phyloP scores from a whole-genome alignment of 2,113 vertebrate species.

The Ibidorhyncha struthersii region DNA sequence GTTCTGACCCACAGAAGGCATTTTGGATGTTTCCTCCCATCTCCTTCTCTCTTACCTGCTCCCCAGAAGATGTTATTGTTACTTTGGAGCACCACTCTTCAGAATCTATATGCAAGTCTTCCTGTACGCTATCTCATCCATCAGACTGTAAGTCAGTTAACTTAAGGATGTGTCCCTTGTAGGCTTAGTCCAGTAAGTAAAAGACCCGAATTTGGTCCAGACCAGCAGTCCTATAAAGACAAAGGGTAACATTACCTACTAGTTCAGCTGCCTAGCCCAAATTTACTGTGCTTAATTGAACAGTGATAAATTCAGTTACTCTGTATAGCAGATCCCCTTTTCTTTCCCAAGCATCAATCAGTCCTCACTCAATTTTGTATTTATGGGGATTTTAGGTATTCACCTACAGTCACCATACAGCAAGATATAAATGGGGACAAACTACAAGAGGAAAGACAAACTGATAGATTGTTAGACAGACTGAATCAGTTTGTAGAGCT shows the following conservation, averaged over 20 bases:
- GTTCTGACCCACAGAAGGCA: background rate
- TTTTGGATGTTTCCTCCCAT: background rate
- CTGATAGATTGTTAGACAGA: slow-evolving; percentile 45
- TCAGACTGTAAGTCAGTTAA: background rate
- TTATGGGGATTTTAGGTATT: slow-evolving; percentile 32
- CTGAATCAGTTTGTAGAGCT: slow-evolving; percentile 49
- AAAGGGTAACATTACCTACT: background rate
- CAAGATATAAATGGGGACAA: slow-evolving; percentile 26
- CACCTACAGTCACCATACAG: background rate
- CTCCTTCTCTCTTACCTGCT: background rate
- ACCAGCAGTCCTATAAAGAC: background rate
- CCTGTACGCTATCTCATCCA: background rate
- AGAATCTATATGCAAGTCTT: background rate
- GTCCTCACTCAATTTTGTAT: background rate
- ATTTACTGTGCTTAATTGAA: background rate
- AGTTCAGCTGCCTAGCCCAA: background rate
- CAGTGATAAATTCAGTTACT: background rate
- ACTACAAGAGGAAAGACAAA: slow-evolving; percentile 37
- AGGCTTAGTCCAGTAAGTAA: background rate
- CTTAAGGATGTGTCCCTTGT: background rate
- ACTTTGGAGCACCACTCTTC: background rate
- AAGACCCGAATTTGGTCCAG: background rate
- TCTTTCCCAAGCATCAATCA: background rate
- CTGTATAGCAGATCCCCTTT: background rate
- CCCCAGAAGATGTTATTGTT: background rate